Evolutionary conservation across 1,140 invertebrate species (phyloP).

Genomic region (Adelges cooleyi): DNA sequence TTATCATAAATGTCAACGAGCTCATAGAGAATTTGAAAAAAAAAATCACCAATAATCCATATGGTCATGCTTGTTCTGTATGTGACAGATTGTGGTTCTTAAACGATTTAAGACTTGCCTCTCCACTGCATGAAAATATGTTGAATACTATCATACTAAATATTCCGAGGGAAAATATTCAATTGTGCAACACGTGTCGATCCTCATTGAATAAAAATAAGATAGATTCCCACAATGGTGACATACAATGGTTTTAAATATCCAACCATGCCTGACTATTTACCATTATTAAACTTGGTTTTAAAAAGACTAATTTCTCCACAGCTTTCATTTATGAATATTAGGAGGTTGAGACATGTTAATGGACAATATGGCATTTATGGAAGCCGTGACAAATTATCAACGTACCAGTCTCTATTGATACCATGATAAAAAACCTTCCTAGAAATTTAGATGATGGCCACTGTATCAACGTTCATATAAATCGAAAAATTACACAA

Average conservation of each 20-base stretch:
- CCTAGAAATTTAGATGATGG: conserved; percentile 1
- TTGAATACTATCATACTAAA: not conserved
- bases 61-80: too few species aligned
- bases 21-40: too few species aligned
- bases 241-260: too few species aligned
- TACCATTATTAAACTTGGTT: not conserved
- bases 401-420: conserved; percentile 1
- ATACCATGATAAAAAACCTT: not conserved
- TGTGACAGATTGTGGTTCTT: too few species aligned
- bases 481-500: not conserved
- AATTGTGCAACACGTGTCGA: not conserved
- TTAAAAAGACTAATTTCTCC: not conserved
- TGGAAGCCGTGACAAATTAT: not conserved
- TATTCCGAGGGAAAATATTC: not conserved
- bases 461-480: not conserved
- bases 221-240: too few species aligned
- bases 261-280: not conserved
- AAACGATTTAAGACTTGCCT: too few species aligned
- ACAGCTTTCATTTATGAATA: not conserved
- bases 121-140: too few species aligned
- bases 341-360: not conserved
- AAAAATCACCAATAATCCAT: too few species aligned
- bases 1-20: too few species aligned
- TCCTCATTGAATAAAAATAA: too few species aligned
- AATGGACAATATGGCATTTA: not conserved